Percentiles rank a stretch among this genome's conserved stretches.
Conservation (phyloP, 2,797 vertebrate genomes). For the Esox lucius region DNA sequence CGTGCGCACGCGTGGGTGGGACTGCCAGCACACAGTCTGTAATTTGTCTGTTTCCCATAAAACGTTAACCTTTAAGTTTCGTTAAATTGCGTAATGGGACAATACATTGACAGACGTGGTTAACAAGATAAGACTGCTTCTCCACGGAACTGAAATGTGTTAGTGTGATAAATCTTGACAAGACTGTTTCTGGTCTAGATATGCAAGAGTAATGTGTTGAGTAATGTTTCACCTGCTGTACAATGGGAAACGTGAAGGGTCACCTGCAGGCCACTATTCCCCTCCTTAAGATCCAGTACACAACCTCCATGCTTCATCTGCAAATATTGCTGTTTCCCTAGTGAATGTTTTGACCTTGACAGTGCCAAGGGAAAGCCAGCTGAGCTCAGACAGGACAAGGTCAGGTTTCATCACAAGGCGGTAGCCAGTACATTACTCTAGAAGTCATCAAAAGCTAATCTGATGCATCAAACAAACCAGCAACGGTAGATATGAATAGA, state of each 20-base stretch:
- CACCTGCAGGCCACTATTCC: conserved; percentile 21
- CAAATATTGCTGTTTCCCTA: conserved; percentile 68
- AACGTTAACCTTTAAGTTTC: conserved; percentile 67
- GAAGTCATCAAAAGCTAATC: not conserved
- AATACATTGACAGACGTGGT: conserved; percentile 29
- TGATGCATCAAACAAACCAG: not conserved
- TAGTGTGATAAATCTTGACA: not conserved
- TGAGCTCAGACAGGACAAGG: not conserved
- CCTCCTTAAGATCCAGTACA: conserved; percentile 49
- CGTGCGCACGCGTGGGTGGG: conserved; percentile 21
- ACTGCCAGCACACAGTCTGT: conserved; percentile 5
- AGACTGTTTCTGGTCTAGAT: not conserved
- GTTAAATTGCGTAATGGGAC: conserved; percentile 44
- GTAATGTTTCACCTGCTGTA: not conserved
- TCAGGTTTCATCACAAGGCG: conserved; percentile 8
- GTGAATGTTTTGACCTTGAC: conserved; percentile 54
- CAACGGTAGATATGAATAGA: not conserved
- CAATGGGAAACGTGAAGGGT: conserved; percentile 37
- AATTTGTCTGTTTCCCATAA: conserved; percentile 80
- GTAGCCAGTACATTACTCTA: not conserved
- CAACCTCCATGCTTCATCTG: conserved; percentile 68
- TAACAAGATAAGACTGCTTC: not conserved
- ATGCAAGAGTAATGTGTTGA: not conserved
- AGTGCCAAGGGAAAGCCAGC: conserved; percentile 19
- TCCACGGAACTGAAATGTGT: not conserved